Percentiles rank a stretch among this genome's conserved stretches.
These are phyloP conservation scores for Caenorhabditis sp. DNA, from an alignment of 2,888 invertebrate genomes.

Conservation along the genomic window DNA sequence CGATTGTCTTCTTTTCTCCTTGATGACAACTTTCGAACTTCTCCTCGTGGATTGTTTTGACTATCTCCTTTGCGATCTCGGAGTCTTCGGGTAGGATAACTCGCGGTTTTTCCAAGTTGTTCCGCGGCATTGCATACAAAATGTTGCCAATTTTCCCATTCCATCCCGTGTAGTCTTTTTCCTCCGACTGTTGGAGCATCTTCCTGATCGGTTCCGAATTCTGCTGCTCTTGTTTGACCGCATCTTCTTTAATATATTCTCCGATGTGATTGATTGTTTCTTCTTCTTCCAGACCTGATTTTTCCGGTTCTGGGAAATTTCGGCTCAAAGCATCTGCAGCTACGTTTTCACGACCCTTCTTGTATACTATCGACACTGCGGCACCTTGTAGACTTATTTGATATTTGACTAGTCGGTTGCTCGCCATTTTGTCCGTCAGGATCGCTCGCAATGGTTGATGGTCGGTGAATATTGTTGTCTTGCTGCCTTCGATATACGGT, in stretches of 20 bases:
- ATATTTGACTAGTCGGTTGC: slow-evolving; percentile 23
- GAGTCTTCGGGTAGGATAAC: neutral
- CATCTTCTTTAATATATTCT: neutral
- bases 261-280: no score
- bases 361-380: slow-evolving; percentile 40
- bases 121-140: neutral
- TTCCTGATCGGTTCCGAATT: neutral
- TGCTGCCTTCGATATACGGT: slow-evolving; percentile 23
- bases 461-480: slow-evolving; percentile 20
- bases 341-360: slow-evolving; percentile 42
- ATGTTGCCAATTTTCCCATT: neutral
- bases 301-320: slow-evolving; percentile 9
- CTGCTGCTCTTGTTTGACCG: neutral
- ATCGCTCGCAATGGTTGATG: slow-evolving; percentile 24
- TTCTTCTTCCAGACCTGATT: no score
- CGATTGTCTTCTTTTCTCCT: neutral
- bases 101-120: neutral
- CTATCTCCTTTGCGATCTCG: no score
- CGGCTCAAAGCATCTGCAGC: slow-evolving; percentile 44
- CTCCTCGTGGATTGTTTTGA: neutral
- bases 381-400: slow-evolving; percentile 24
- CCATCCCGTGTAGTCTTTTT: no score
- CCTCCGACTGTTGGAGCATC: no score
- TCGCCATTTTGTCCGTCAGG: slow-evolving; percentile 8
- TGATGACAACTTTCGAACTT: neutral